Conservation (phyloP, 2,113 vertebrate species). For the Egretta garzetta region DNA sequence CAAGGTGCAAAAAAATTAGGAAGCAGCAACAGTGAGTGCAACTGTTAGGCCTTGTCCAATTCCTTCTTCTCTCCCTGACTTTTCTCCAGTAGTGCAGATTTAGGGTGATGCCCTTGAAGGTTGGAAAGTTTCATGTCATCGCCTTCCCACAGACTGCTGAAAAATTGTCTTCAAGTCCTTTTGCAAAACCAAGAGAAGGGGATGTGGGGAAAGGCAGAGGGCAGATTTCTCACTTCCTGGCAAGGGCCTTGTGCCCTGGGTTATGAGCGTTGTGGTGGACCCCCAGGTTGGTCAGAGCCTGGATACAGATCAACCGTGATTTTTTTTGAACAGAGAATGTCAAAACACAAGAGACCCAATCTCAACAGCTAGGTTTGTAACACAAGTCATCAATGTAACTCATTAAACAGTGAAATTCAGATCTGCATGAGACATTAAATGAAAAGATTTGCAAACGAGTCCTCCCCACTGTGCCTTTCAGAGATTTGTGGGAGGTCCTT, state of each 20-base stretch:
- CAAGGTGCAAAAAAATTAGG: not conserved
- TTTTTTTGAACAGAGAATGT: not conserved
- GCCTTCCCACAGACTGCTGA: not conserved
- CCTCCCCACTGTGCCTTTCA: slow-evolving; percentile 37
- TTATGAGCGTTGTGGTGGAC: not conserved
- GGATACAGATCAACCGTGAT: not conserved
- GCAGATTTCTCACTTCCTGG: not conserved
- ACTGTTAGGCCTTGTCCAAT: not conserved
- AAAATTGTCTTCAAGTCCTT: not conserved
- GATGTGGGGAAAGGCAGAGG: not conserved
- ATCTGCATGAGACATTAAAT: not conserved
- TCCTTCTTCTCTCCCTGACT: not conserved
- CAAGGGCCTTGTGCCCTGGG: not conserved
- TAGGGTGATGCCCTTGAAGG: too few relatives aligned
- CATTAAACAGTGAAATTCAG: not conserved
- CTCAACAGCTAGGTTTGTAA: not conserved
- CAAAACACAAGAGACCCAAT: not conserved
- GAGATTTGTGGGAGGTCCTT: slow-evolving; percentile 29
- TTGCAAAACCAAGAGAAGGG: not conserved
- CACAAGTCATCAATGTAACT: not conserved
- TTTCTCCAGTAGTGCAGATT: not conserved
- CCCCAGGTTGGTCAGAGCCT: not conserved
- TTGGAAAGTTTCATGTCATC: not conserved
- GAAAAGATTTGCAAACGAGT: slow-evolving; percentile 11
- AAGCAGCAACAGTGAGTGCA: accelerated